phyloP scores from a whole-genome alignment of 2,797 vertebrate genomes.

The Channallabes apus region DNA sequence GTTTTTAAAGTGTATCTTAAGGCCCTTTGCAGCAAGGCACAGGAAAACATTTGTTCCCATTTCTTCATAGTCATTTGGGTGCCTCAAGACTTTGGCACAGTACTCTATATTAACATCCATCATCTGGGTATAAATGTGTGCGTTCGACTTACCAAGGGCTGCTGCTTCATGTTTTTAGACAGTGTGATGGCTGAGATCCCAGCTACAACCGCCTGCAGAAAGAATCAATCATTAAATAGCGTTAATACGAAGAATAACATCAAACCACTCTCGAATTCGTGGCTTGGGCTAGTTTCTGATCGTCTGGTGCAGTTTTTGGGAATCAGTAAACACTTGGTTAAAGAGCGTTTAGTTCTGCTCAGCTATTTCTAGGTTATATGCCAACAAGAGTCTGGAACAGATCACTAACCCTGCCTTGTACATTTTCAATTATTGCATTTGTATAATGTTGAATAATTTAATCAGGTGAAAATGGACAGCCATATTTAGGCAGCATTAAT shows the following conservation, averaged over 20 bases:
- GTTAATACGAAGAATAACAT: not conserved
- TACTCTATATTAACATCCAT: too few species aligned
- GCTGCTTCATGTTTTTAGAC: conserved; percentile 80
- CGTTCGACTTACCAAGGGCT: conserved; percentile 73
- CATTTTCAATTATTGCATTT: too few species aligned
- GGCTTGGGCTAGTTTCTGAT: not conserved
- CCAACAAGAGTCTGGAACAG: not conserved
- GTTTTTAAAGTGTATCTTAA: too few species aligned
- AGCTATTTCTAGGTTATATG: not conserved
- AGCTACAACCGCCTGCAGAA: conserved; percentile 67
- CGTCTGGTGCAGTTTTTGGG: not conserved
- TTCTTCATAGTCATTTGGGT: too few species aligned
- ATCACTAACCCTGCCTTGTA: too few species aligned
- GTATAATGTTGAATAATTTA: too few species aligned
- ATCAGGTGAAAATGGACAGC: too few species aligned
- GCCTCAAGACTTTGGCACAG: too few species aligned
- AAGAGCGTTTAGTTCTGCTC: not conserved
- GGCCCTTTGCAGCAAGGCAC: too few species aligned
- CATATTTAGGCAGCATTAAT: not conserved
- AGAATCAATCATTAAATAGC: not conserved
- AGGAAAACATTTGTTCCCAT: too few species aligned
- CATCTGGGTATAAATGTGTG: not conserved
- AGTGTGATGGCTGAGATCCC: conserved; percentile 83
- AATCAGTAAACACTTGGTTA: not conserved
- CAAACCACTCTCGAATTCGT: not conserved